These are phyloP conservation scores for Melanostoma mellinum DNA, from an alignment of 2,888 invertebrate species.

Conservation along the genomic window DNA sequence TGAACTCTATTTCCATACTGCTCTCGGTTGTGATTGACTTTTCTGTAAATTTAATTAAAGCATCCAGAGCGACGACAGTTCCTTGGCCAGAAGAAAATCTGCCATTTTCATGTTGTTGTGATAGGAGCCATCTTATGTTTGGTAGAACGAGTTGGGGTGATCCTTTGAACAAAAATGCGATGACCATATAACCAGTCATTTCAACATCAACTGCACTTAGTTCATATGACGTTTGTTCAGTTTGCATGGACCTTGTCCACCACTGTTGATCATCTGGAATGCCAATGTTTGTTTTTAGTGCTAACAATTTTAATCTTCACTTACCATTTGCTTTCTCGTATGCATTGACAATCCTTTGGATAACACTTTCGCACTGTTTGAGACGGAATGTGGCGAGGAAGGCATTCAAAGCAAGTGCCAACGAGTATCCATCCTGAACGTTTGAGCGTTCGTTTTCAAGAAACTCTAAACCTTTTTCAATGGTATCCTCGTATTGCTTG, in stretches of 20 bases:
- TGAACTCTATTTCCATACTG: conserved; percentile 76
- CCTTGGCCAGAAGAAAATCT: conserved; percentile 91
- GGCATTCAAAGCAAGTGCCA: conserved; percentile 90
- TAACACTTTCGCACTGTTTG: conserved; percentile 85
- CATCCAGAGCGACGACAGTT: conserved; percentile 88
- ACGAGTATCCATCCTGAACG: conserved; percentile 87
- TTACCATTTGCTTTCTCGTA: conserved; percentile 79
- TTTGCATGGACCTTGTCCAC: conserved; percentile 87
- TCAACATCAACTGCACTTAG: conserved; percentile 88
- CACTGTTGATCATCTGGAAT: conserved; percentile 86
- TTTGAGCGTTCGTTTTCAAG: conserved; percentile 87
- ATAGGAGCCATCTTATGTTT: conserved; percentile 88
- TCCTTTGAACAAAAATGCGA: conserved; percentile 84
- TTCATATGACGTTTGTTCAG: conserved; percentile 82
- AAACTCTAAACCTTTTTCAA: conserved; percentile 91
- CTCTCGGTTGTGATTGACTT: conserved; percentile 82
- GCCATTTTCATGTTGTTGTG: conserved; percentile 86
- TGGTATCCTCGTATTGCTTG: conserved; percentile 84
- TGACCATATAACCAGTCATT: conserved; percentile 93
- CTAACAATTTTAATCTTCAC: background rate
- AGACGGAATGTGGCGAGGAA: conserved; percentile 89
- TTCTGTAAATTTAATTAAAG: conserved; percentile 86
- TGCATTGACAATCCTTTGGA: conserved; percentile 83
- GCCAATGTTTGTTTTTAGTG: background rate
- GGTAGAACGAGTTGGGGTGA: conserved; percentile 80